A percentile compares a stretch with the other conserved stretches of the same genome.
Conservation (phyloP, 2,888 invertebrate species). For the Nasonovia ribisnigri region DNA sequence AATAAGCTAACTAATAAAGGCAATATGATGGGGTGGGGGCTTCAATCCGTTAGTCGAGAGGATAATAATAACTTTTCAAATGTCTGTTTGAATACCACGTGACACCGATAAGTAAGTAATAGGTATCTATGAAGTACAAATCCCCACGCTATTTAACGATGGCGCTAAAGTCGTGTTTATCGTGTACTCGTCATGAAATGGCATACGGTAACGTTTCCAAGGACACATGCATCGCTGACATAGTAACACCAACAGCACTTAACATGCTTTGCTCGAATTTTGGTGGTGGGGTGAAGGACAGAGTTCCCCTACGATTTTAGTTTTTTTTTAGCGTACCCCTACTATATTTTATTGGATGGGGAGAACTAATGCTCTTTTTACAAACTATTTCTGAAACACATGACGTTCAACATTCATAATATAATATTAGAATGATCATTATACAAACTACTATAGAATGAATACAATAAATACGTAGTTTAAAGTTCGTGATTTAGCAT, state of each 20-base stretch:
- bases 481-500: neutral
- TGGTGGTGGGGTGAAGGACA: neutral
- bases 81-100: neutral
- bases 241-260: neutral
- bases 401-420: neutral
- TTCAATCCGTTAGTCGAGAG: no score
- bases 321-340: neutral
- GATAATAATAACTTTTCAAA: neutral
- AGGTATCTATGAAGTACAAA: neutral
- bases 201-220: neutral
- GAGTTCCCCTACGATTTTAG: neutral
- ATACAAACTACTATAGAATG: no score
- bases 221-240: neutral
- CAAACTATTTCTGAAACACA: neutral
- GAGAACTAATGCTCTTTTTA: neutral
- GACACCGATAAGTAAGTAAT: neutral
- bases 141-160: neutral
- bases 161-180: neutral
- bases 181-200: neutral
- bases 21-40: no score
- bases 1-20: no score
- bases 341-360: neutral
- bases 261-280: neutral
- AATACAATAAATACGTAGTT: neutral
- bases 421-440: neutral